phyloP scores from a whole-genome alignment of 2,113 vertebrate species.

The Centropristis striata region DNA sequence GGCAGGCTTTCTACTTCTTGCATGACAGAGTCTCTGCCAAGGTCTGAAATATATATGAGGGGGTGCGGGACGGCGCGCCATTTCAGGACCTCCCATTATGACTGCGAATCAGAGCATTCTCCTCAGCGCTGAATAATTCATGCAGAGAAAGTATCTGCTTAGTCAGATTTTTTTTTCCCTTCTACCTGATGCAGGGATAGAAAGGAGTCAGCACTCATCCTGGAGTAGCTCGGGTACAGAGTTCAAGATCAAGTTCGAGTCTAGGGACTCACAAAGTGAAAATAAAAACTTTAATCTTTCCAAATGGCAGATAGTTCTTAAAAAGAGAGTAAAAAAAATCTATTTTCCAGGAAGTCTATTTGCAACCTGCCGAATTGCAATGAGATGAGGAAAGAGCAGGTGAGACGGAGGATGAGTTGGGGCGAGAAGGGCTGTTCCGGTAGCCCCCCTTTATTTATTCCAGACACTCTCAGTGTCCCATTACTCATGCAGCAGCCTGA shows the following conservation, averaged over 20 bases:
- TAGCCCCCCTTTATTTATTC: conserved; percentile 62
- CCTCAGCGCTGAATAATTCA: conserved; percentile 78
- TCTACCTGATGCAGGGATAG: conserved; percentile 42
- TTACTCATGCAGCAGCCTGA: conserved; percentile 74
- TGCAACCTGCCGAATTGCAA: conserved; percentile 40
- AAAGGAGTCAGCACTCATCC: conserved; percentile 48
- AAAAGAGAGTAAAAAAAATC: conserved; percentile 12
- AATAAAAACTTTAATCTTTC: conserved; percentile 57
- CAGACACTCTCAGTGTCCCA: conserved; percentile 65
- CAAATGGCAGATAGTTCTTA: conserved; percentile 30
- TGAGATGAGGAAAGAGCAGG: conserved; percentile 16
- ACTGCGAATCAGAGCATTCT: conserved; percentile 75
- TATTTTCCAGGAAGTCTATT: conserved; percentile 36
- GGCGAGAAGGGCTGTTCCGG: conserved; percentile 30
- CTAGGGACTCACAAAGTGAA: conserved; percentile 24
- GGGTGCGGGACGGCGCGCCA: conserved; percentile 43
- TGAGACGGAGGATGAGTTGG: conserved; percentile 40
- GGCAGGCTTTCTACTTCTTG: conserved; percentile 42
- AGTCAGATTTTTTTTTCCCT: conserved; percentile 67
- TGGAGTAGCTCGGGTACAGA: conserved; percentile 15
- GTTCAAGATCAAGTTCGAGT: conserved; percentile 30
- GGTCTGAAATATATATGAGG: conserved; percentile 80
- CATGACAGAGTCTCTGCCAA: conserved; percentile 68
- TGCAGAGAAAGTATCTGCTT: conserved; percentile 76
- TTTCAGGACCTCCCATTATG: conserved; percentile 81